A percentile compares a stretch with the other conserved stretches of the same genome.
phyloP scores from a whole-genome alignment of 2,888 invertebrate species.

The Calliopum simillimum region DNA sequence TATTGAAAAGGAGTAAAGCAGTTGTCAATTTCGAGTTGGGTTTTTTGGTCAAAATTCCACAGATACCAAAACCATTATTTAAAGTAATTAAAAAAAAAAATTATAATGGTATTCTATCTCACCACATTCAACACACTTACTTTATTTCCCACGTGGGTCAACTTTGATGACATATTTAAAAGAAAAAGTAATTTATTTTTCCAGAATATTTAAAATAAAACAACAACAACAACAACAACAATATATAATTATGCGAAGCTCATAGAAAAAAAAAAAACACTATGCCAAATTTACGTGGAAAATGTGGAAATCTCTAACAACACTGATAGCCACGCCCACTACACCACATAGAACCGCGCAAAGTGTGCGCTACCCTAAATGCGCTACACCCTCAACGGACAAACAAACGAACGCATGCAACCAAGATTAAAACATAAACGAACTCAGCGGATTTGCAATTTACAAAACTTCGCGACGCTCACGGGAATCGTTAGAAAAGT shows the following conservation, averaged over 20 bases:
- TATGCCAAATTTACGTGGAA: background rate
- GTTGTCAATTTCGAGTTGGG: no score
- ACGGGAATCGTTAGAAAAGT: conserved; percentile 14
- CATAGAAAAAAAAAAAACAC: conserved; percentile 9
- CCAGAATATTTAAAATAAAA: background rate
- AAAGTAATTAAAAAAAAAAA: no score
- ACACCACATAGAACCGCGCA: background rate
- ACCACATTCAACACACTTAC: conserved; percentile 19
- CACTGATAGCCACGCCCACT: background rate
- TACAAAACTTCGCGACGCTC: conserved; percentile 14
- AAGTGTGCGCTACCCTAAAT: background rate
- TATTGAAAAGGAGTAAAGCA: no score
- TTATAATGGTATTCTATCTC: no score
- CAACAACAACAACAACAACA: no score
- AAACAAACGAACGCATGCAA: background rate
- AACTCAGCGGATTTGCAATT: conserved; percentile 33
- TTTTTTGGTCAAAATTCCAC: no score
- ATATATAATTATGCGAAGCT: conserved; percentile 20
- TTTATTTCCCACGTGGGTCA: conserved; percentile 28
- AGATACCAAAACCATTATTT: no score
- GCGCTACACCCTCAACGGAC: background rate
- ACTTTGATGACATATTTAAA: background rate
- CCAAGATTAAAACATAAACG: conserved; percentile 28
- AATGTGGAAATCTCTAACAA: background rate
- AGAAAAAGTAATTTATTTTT: conserved; percentile 3